Evolutionary conservation across 2,888 invertebrate genomes (phyloP).

Genomic region (Sarcophaga rosellei): DNA sequence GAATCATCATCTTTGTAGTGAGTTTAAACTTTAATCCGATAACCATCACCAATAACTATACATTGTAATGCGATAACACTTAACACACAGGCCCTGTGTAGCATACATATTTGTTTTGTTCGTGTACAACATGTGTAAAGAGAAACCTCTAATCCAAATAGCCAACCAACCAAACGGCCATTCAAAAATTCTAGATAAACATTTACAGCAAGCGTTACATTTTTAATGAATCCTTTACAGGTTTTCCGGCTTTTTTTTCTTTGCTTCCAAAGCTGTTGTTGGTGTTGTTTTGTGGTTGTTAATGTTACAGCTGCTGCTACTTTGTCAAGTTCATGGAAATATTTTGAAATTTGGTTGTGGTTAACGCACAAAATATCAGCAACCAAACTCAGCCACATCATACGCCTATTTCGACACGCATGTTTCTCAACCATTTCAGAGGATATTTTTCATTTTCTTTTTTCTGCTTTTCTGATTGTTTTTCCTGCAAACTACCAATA

Average conservation of each 20-base stretch:
- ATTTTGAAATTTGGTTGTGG: conserved; percentile 41
- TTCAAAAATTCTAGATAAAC: conserved; percentile 28
- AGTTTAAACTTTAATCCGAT: no score
- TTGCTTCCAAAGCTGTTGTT: not conserved
- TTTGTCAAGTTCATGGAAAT: conserved; percentile 14
- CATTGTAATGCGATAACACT: not conserved
- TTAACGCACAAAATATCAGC: not conserved
- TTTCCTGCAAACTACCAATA: not conserved
- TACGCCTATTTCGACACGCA: not conserved
- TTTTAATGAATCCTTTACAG: conserved; percentile 32
- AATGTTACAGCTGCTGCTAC: not conserved
- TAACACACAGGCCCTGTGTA: not conserved
- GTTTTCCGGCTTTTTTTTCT: not conserved
- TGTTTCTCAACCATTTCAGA: not conserved
- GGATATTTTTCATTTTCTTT: not conserved
- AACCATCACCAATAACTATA: not conserved
- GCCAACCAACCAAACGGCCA: not conserved
- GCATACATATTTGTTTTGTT: not conserved
- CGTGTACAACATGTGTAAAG: not conserved
- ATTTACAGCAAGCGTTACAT: conserved; percentile 27
- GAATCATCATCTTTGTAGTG: no score
- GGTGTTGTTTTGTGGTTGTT: not conserved
- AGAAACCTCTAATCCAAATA: not conserved
- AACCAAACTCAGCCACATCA: not conserved
- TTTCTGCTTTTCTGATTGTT: not conserved